A percentile compares a stretch with the other conserved stretches of the same genome.
phyloP scores from a whole-genome alignment of 2,888 invertebrate genomes.

The Norana najaformis region DNA sequence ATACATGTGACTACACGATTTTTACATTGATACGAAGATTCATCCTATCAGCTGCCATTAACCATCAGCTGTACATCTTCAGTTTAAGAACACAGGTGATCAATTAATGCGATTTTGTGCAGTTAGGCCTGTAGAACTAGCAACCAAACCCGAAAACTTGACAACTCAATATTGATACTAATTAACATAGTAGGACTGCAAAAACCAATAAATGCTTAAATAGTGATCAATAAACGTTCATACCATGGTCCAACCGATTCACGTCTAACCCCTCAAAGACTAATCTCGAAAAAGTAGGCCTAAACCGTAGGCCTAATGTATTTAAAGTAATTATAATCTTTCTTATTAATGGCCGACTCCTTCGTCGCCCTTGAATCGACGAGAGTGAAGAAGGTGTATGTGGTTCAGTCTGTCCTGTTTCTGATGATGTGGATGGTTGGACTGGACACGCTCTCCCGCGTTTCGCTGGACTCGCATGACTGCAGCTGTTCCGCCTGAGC shows the following conservation, averaged over 20 bases:
- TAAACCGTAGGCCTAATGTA: background rate
- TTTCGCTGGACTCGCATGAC: background rate
- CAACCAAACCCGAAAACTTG: background rate
- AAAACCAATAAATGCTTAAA: too few species aligned
- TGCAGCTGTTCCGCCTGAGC: background rate
- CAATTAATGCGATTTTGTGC: background rate
- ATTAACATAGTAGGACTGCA: background rate
- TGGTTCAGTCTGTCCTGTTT: background rate
- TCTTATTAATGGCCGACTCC: background rate
- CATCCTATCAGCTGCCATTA: too few species aligned
- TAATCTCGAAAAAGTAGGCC: background rate
- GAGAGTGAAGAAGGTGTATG: background rate
- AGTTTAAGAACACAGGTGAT: background rate
- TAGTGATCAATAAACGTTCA: constrained; percentile 1
- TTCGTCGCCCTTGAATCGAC: background rate
- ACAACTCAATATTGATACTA: background rate
- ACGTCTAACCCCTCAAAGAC: background rate
- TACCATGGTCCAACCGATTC: too few species aligned
- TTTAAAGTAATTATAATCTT: background rate
- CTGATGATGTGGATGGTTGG: background rate
- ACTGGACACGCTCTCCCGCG: background rate
- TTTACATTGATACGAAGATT: too few species aligned
- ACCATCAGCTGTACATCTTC: background rate
- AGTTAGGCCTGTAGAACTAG: too few species aligned
- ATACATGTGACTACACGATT: too few species aligned